Evolutionary conservation across 2,797 vertebrate genomes (phyloP).

Genomic region (Phalloptychus januarius): DNA sequence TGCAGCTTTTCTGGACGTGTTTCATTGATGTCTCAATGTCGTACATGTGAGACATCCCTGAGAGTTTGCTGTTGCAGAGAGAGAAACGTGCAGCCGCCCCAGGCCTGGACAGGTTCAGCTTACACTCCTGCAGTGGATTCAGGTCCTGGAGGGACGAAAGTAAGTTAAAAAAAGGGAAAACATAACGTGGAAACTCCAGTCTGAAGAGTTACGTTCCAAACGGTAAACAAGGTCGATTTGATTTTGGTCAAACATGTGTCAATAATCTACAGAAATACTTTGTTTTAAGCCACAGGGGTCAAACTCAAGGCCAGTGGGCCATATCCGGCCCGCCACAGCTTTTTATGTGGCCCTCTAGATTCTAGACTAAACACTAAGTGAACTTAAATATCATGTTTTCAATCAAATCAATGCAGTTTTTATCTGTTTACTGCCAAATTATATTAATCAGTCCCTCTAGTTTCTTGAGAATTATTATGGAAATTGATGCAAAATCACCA

Average conservation of each 20-base stretch:
- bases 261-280: not conserved
- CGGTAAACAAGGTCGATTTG: not conserved
- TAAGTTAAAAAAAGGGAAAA: constrained; percentile 5
- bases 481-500: too few relatives aligned
- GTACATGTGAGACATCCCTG: not conserved
- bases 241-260: not conserved
- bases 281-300: not conserved
- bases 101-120: constrained; percentile 50
- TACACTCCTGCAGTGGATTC: constrained; percentile 57
- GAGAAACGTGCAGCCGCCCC: constrained; percentile 21
- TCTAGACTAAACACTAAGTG: too few relatives aligned
- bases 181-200: constrained; percentile 37
- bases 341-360: too few relatives aligned
- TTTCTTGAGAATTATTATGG: too few relatives aligned
- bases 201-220: constrained; percentile 12
- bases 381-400: too few relatives aligned
- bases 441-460: too few relatives aligned
- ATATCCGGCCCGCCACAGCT: too few relatives aligned
- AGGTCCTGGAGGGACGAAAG: constrained; percentile 39
- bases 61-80: not conserved
- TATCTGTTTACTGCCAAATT: too few relatives aligned
- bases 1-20: not conserved
- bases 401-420: too few relatives aligned
- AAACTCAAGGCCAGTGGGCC: too few relatives aligned
- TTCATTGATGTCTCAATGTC: not conserved